Evolutionary conservation across 2,888 invertebrate genomes (phyloP).

Genomic region (Nezara viridula): DNA sequence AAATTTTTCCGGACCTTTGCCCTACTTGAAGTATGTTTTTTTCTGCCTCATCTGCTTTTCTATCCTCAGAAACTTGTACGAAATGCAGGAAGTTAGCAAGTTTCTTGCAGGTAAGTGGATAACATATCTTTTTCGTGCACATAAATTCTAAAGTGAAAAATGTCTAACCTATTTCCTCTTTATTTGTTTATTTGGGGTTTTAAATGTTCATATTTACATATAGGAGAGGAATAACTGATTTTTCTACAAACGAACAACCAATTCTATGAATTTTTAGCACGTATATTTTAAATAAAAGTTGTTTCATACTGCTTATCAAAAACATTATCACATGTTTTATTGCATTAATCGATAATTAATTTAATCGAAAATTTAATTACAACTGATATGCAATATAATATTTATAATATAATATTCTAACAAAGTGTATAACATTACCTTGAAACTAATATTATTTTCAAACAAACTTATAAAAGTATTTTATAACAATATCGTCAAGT

Average conservation of each 20-base stretch:
- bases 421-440: background rate
- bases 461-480: background rate
- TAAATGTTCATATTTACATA: too few species aligned
- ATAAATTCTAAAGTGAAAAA: background rate
- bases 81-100: background rate
- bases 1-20: background rate
- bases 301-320: background rate
- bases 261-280: background rate
- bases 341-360: background rate
- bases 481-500: too few species aligned
- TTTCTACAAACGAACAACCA: too few species aligned
- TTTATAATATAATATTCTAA: too few species aligned
- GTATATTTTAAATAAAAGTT: background rate
- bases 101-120: background rate
- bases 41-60: conserved; percentile 25
- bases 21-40: background rate
- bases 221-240: too few species aligned
- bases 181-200: too few species aligned
- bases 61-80: background rate
- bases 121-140: background rate
- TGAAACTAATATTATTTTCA: background rate
- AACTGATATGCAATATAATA: background rate
- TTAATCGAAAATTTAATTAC: too few species aligned
- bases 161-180: background rate
- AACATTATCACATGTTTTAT: background rate